phyloP scores from a whole-genome alignment of 2,113 vertebrate genomes.

The Potamarius usumacintae region DNA sequence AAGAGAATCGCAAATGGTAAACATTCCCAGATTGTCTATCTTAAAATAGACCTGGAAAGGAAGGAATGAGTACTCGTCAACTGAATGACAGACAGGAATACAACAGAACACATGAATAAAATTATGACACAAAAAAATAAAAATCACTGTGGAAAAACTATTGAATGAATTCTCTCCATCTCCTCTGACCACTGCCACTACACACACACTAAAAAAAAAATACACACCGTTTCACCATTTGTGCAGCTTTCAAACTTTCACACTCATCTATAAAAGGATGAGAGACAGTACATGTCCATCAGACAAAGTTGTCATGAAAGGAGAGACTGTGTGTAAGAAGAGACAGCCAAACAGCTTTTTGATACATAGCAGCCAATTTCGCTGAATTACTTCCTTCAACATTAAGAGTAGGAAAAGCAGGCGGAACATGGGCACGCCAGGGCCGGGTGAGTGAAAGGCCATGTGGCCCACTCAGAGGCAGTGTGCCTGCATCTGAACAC shows the following conservation, averaged over 20 bases:
- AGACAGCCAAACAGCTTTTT: conserved; percentile 38
- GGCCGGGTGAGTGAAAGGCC: conserved; percentile 38
- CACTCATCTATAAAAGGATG: not conserved
- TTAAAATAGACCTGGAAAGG: conserved; percentile 58
- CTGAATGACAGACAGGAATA: conserved; percentile 49
- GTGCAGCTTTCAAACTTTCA: not conserved
- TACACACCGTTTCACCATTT: not conserved
- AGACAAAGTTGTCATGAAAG: not conserved
- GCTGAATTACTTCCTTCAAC: conserved; percentile 57
- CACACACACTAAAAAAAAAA: not conserved
- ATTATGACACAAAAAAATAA: conserved; percentile 50
- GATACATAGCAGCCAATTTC: conserved; percentile 52
- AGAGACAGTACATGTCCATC: not conserved
- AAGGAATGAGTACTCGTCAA: conserved; percentile 45
- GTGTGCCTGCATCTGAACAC: conserved; percentile 29
- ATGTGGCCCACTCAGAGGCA: conserved; percentile 37
- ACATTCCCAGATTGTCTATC: conserved; percentile 63
- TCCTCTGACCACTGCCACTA: not conserved
- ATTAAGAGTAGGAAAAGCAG: conserved; percentile 51
- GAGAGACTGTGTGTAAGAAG: conserved; percentile 5
- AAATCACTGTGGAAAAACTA: conserved; percentile 53
- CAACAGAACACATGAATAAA: conserved; percentile 57
- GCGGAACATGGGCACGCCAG: conserved; percentile 49
- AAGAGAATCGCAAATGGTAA: conserved; percentile 59
- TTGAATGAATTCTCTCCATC: conserved; percentile 42